Evolutionary conservation across 2,888 invertebrate species (phyloP).

Genomic region (Oscheius sp.): DNA sequence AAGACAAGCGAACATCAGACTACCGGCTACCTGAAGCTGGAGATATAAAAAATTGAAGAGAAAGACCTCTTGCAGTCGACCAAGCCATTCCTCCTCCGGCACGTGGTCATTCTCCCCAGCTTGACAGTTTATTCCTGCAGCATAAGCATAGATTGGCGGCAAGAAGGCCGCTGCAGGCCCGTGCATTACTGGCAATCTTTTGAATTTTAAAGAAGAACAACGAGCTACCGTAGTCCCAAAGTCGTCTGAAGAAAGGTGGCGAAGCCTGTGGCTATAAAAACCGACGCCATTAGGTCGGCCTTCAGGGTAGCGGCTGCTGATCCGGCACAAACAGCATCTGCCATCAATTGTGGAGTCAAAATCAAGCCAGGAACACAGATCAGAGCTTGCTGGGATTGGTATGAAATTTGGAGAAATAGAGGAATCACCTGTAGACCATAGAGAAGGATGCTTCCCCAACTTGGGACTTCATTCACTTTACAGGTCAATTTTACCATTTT

Average conservation of each 20-base stretch:
- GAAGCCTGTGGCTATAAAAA: conserved; percentile 63
- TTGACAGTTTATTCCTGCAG: conserved; percentile 53
- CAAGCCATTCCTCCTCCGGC: conserved; percentile 56
- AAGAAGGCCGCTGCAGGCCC: conserved; percentile 71
- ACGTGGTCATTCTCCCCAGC: conserved; percentile 51
- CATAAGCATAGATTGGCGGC: conserved; percentile 65
- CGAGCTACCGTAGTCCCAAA: conserved; percentile 62
- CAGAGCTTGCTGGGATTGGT: conserved; percentile 57
- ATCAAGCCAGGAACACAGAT: conserved; percentile 66
- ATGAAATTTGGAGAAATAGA: too few relatives aligned
- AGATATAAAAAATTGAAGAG: background rate
- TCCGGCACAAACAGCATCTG: conserved; percentile 64
- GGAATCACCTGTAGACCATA: conserved; percentile 28
- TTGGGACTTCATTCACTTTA: conserved; percentile 30
- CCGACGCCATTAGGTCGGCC: conserved; percentile 62
- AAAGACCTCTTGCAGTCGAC: conserved; percentile 44
- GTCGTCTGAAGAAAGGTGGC: conserved; percentile 66
- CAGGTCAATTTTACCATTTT: conserved; percentile 9
- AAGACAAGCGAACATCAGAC: conserved; percentile 63
- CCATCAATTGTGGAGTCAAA: conserved; percentile 60
- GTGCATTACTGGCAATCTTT: conserved; percentile 64
- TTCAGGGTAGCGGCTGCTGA: conserved; percentile 57
- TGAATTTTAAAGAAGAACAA: background rate
- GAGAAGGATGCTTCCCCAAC: background rate
- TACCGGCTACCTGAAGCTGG: conserved; percentile 64